phyloP scores from a whole-genome alignment of 2,113 vertebrate species.

The Atlantisia rogersi region DNA sequence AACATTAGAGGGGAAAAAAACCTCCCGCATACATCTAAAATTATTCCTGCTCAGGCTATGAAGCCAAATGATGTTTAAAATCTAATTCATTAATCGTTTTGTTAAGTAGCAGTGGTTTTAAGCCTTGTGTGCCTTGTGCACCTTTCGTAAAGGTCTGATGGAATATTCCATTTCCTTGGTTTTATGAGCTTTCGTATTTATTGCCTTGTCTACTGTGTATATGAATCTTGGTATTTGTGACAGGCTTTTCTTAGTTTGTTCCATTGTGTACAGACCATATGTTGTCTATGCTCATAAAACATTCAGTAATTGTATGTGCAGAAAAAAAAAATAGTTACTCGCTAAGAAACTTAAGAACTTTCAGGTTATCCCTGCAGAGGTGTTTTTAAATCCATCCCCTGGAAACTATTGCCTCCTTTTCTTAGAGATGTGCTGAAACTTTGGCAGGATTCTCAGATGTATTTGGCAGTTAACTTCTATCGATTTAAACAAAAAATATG shows the following conservation, averaged over 20 bases:
- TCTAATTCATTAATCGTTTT: neutral
- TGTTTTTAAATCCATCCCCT: constrained; percentile 37
- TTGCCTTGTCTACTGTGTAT: neutral
- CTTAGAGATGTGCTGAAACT: neutral
- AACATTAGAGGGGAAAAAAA: neutral
- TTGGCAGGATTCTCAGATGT: constrained; percentile 24
- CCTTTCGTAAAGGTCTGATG: neutral
- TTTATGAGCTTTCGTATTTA: constrained; percentile 54
- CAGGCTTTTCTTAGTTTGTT: constrained; percentile 12
- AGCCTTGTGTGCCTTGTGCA: neutral
- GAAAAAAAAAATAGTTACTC: neutral
- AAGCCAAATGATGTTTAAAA: neutral
- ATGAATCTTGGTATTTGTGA: constrained; percentile 14
- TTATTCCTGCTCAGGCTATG: neutral
- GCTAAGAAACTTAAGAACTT: constrained; percentile 22
- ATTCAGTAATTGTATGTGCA: neutral
- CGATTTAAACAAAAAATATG: constrained; percentile 49
- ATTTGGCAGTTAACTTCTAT: constrained; percentile 20
- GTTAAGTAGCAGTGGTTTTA: neutral
- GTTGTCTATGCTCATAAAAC: constrained; percentile 24
- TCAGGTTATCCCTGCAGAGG: constrained; percentile 22
- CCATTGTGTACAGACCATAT: neutral
- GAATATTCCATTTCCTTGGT: neutral
- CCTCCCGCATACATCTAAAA: neutral
- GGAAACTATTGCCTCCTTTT: constrained; percentile 27